Conservation (phyloP, 2,797 vertebrate genomes). For the Tolypeutes matacus region DNA sequence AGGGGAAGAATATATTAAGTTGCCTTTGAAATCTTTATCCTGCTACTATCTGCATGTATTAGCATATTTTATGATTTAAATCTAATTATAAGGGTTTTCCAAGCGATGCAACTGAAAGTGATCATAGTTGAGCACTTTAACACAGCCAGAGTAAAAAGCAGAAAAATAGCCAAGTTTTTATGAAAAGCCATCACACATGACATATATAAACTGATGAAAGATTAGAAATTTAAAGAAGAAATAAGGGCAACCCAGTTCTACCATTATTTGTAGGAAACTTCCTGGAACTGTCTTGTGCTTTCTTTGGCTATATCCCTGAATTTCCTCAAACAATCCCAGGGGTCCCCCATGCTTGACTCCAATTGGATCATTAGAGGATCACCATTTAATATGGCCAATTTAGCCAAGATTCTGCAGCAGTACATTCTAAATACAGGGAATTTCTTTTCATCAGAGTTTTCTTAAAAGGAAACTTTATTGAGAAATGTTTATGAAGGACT, state of each 20-base stretch:
- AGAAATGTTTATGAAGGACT: rapidly evolving
- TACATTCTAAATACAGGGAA: rapidly evolving
- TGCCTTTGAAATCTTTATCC: slow-evolving; percentile 77
- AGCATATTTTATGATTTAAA: slow-evolving; percentile 79
- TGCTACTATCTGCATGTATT: slow-evolving; percentile 74
- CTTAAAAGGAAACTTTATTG: rapidly evolving
- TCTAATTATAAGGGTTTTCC: slow-evolving; percentile 79
- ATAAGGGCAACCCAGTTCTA: rapidly evolving
- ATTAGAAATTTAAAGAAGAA: not conserved
- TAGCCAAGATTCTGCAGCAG: not conserved
- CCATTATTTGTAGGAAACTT: rapidly evolving
- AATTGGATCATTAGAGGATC: not conserved
- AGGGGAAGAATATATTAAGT: slow-evolving; percentile 55
- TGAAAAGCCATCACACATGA: not conserved
- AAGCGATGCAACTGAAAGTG: slow-evolving; percentile 48
- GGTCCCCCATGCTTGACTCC: rapidly evolving
- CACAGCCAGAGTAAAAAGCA: slow-evolving; percentile 38
- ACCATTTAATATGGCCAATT: rapidly evolving
- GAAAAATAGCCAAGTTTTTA: not conserved
- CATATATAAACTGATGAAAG: not conserved
- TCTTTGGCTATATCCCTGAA: rapidly evolving
- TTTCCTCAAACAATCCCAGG: not conserved
- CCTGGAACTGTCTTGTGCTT: not conserved
- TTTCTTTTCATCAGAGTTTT: not conserved
- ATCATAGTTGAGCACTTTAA: slow-evolving; percentile 41